A percentile compares a stretch with the other conserved stretches of the same genome.
Evolutionary conservation across 2,113 vertebrate species (phyloP).

Genomic region (Antechinus stuartii): DNA sequence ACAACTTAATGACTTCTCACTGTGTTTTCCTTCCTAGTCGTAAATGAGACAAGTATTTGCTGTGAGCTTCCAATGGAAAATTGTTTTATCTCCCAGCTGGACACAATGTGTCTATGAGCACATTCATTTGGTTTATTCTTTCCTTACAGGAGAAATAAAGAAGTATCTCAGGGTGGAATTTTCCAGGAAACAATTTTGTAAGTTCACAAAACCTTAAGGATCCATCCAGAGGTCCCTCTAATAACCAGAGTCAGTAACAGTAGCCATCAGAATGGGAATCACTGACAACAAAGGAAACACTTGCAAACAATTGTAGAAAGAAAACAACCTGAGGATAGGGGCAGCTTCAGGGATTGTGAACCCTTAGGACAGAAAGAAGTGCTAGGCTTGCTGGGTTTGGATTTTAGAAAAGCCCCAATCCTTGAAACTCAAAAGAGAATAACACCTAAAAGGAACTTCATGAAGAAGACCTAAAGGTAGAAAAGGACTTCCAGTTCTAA

Average conservation of each 20-base stretch:
- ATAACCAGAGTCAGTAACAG: neutral
- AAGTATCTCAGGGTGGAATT: neutral
- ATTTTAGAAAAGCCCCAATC: neutral
- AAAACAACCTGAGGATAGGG: neutral
- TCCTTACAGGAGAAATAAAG: neutral
- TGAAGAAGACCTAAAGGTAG: neutral
- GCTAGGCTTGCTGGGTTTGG: neutral
- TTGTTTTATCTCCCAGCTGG: neutral
- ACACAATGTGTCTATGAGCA: neutral
- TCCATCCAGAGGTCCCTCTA: neutral
- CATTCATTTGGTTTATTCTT: neutral
- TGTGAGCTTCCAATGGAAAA: neutral
- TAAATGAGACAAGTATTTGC: neutral
- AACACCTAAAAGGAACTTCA: neutral
- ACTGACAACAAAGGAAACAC: neutral
- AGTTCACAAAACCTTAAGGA: neutral
- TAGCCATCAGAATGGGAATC: neutral
- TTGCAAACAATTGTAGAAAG: neutral
- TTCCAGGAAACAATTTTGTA: neutral
- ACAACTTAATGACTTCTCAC: neutral
- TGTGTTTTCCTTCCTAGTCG: neutral
- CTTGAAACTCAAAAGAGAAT: neutral
- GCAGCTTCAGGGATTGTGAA: neutral
- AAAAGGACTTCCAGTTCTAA: neutral
- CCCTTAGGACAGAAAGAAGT: neutral